phyloP scores from a whole-genome alignment of 2,888 invertebrate species.

The Opisthograptis luteolata region DNA sequence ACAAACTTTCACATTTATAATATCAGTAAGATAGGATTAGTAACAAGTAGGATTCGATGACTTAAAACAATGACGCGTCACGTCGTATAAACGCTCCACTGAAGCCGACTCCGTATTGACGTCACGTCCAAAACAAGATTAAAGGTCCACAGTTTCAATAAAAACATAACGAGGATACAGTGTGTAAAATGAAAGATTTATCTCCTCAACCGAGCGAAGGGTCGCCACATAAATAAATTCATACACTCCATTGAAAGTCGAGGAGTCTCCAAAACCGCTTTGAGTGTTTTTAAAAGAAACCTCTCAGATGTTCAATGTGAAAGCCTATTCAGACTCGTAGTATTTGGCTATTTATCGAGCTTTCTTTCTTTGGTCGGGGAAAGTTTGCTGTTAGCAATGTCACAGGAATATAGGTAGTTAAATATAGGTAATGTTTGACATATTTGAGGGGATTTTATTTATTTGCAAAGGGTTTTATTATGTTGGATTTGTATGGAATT shows the following conservation, averaged over 20 bases:
- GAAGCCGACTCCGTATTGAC: constrained; percentile 34
- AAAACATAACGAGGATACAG: constrained; percentile 64
- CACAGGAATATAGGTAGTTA: constrained; percentile 2
- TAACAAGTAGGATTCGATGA: no score
- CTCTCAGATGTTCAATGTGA: constrained; percentile 41
- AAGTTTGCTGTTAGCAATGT: constrained; percentile 24
- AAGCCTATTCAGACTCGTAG: constrained; percentile 36
- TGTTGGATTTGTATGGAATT: no score
- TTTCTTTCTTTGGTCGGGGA: constrained; percentile 16
- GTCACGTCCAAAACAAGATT: constrained; percentile 55
- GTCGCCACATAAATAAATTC: constrained; percentile 68
- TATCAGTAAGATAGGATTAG: no score
- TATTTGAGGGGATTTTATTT: neutral
- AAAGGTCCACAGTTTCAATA: constrained; percentile 60
- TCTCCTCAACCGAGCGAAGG: constrained; percentile 43
- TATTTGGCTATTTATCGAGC: constrained; percentile 33
- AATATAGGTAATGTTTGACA: neutral
- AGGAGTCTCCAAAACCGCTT: constrained; percentile 55
- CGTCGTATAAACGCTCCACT: neutral
- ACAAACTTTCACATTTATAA: no score
- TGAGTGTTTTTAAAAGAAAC: constrained; percentile 67
- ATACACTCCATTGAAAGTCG: constrained; percentile 70
- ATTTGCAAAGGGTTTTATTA: neutral
- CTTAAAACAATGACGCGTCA: constrained; percentile 4
- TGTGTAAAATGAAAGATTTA: constrained; percentile 75